A percentile compares a stretch with the other conserved stretches of the same genome.
Conservation (phyloP, 1,140 invertebrate species). For the Rhynchophorus ferrugineus region DNA sequence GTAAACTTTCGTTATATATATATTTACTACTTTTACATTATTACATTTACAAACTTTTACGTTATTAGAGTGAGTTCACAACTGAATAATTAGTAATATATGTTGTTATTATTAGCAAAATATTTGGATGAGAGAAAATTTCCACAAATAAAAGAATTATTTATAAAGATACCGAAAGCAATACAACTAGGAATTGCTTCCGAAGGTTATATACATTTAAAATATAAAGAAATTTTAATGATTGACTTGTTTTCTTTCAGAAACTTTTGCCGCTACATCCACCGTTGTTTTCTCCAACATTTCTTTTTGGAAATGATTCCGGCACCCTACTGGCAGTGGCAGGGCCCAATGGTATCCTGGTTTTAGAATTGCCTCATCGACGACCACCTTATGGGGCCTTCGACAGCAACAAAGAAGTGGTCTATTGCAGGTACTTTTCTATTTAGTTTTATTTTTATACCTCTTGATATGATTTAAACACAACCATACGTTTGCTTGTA, state of each 20-base stretch:
- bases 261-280: constrained; percentile 34
- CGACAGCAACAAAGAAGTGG: constrained; percentile 36
- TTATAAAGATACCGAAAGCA: too few relatives aligned
- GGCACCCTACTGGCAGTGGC: constrained; percentile 32
- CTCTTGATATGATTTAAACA: not conserved
- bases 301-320: constrained; percentile 31
- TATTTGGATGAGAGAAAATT: too few relatives aligned
- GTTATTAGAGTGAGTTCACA: too few relatives aligned
- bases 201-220: too few relatives aligned
- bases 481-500: not conserved
- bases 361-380: constrained; percentile 34
- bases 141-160: too few relatives aligned
- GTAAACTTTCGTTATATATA: too few relatives aligned
- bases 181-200: too few relatives aligned
- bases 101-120: too few relatives aligned
- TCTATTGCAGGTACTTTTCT: constrained; percentile 36
- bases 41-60: too few relatives aligned
- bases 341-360: constrained; percentile 34
- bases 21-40: too few relatives aligned
- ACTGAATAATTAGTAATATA: too few relatives aligned
- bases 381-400: constrained; percentile 37
- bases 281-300: constrained; percentile 33
- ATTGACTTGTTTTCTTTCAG: constrained; percentile 29
- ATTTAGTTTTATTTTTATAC: not conserved
- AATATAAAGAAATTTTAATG: too few relatives aligned